Base-by-base conservation (phyloP, 37 sponge, comb jelly and placozoan genomes). In the Mnemiopsis leidyi region DNA sequence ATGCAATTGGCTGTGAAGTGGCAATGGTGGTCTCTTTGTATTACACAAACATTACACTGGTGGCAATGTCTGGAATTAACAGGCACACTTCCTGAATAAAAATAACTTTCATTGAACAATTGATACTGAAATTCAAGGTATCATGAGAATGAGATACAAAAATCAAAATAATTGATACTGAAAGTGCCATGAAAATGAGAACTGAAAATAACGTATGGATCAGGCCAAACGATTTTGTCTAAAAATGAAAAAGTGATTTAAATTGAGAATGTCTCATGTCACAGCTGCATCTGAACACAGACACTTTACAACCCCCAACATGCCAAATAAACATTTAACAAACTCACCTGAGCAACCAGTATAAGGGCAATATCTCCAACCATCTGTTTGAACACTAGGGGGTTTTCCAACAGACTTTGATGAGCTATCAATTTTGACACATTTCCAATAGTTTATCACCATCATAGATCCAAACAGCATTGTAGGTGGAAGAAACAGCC, bases 11-110 rank as follows among this genome's bases (percentile, higher is more conserved):
- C 82, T 7, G 23, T 30, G 23, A 82, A 82, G 82, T 82, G 82
- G 38, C 82, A 82, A 37, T 82, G 82, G 82, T 82, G 82, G 32
- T 82, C 82, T 82, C 82, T 82, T 34, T 82, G 82, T 20, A 82
- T 34, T 32, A 82, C 23, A 34, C 82, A 82, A 23, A 82, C 36
- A 34, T 82, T 23, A 82, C 82, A 82, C 23, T 31, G 35, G 32
- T 82, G 82, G 29, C 82, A 82, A 34, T 82, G 82, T 37, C 82
- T 30, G 5, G 82, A 82, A 29, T 82, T 82, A 7, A 35, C 36
- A 36, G 82, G 82, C 23, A 82, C 82, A 31, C 37, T 36, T 23
- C 82, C 82, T 82, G 23, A n/a, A 71, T 29, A n/a, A n/a, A n/a
- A n/a, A n/a, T n/a, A n/a, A n/a, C n/a, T n/a, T n/a, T n/a, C n/a